Evolutionary conservation across 2,113 vertebrate species (phyloP), one percentile per base, ranked within the genome.

Genomic region (Cyrtonyx montezumae): DNA sequence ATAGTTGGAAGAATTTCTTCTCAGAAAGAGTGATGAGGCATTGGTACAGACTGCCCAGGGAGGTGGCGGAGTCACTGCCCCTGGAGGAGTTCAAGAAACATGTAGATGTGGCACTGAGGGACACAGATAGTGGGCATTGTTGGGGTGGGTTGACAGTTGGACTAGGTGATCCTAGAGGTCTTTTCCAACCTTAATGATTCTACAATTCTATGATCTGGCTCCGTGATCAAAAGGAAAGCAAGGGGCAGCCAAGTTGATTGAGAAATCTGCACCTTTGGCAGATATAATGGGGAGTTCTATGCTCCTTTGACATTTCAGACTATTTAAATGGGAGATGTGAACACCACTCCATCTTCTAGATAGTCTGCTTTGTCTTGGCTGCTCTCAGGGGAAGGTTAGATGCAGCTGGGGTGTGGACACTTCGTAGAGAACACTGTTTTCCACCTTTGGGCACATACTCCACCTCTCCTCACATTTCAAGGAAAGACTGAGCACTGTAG

Each of bases 311-410:
- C 34, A 55, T 32, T 5, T 59, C 22, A 63, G 13, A 40, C 23
- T 70, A 80, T 75, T 10, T 19, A 59, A 61, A 71, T 1, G 19
- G 30, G 5, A 58, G 4, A 16, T 58, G 34, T 11, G 28, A 45
- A 18, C 66, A 17, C 20, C 32, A 69, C 4, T 4, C 0, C 0
- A 9, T 81, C 7, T 36, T 26, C 58, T 9, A 46, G 36, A 15
- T 18, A 37, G 14, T 28, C 45, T 76, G 58, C 40, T 68, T 66
- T 62, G 45, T 30, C 45, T 62, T 79, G 21, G 10, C 36, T 85
- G 16, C 61, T 59, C 25, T 34, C 0, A 0, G 46, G 48, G 15
- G 4, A 69, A 28, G 69, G 9, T 2, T 70, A 70, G 42, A 67
- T 43, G 22, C 22, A 88, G 12, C 15, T 51, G 19, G 9, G 17